Percentiles rank a stretch among this genome's conserved stretches.
Conservation (phyloP, 2,113 vertebrate species). For the Sylvietta virens region DNA sequence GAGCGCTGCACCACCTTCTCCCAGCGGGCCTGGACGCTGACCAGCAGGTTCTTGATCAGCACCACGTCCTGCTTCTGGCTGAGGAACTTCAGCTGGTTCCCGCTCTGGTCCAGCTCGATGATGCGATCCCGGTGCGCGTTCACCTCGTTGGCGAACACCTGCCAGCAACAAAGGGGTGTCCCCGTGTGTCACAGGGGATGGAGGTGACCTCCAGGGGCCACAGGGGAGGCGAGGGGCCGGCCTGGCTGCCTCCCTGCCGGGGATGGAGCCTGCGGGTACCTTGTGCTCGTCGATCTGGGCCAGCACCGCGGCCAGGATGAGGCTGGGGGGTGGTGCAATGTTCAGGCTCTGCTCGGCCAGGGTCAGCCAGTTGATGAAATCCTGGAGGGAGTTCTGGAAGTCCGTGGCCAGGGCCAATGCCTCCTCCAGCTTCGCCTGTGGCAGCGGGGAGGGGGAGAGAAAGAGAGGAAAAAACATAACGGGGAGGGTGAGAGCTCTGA, state of each 20-base stretch:
- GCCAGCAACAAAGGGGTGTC: neutral
- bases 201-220: accelerated
- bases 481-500: slow-evolving; percentile 2
- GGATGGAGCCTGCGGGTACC: slow-evolving; percentile 55
- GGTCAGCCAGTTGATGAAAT: slow-evolving; percentile 98
- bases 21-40: slow-evolving; percentile 97
- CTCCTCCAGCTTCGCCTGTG: slow-evolving; percentile 92
- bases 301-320: slow-evolving; percentile 89
- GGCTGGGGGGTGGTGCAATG: slow-evolving; percentile 86
- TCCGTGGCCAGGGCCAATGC: slow-evolving; percentile 87
- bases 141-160: slow-evolving; percentile 98
- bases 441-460: neutral
- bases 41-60: slow-evolving; percentile 95
- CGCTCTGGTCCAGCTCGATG: slow-evolving; percentile 91
- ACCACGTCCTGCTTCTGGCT: slow-evolving; percentile 98
- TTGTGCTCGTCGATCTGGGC: slow-evolving; percentile 98
- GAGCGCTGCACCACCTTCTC: slow-evolving; percentile 98
- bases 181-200: accelerated
- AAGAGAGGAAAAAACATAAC: neutral
- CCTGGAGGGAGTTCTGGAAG: slow-evolving; percentile 96
- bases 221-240: neutral
- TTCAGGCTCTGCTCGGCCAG: slow-evolving; percentile 94
- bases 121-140: slow-evolving; percentile 95
- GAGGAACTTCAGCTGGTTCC: slow-evolving; percentile 94
- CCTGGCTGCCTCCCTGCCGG: accelerated